Percentiles rank a stretch among this genome's conserved stretches.
Evolutionary conservation across 2,797 vertebrate genomes (phyloP).

Genomic region (Gastrophryne carolinensis): DNA sequence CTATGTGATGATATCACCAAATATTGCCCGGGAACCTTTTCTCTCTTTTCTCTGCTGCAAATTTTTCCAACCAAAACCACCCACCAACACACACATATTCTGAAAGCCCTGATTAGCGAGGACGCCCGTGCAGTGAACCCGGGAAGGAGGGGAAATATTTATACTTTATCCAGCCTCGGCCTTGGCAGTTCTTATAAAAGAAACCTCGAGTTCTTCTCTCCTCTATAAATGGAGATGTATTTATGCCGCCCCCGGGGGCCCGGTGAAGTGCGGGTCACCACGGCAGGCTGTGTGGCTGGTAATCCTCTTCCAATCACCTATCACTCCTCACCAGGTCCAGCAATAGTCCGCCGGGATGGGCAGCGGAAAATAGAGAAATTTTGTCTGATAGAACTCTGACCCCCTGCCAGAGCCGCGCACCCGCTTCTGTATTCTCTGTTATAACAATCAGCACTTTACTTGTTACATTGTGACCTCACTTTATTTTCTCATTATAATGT

Average conservation of each 20-base stretch:
- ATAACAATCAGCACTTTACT: too few relatives aligned
- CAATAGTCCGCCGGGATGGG: not conserved
- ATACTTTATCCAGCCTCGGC: not conserved
- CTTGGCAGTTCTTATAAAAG: conserved; percentile 37
- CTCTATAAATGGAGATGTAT: conserved; percentile 34
- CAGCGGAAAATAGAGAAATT: not conserved
- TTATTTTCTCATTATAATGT: too few relatives aligned
- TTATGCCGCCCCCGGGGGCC: not conserved
- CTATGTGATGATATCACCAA: too few relatives aligned
- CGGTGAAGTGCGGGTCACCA: conserved; percentile 49
- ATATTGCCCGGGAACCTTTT: too few relatives aligned
- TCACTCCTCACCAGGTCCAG: not conserved
- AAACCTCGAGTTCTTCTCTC: conserved; percentile 38
- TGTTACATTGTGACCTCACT: too few relatives aligned
- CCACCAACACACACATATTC: too few relatives aligned
- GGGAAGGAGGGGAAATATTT: conserved; percentile 1
- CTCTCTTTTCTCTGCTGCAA: too few relatives aligned
- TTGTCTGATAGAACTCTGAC: too few relatives aligned
- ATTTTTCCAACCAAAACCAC: too few relatives aligned
- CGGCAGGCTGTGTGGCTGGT: conserved; percentile 27
- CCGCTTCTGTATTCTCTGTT: too few relatives aligned
- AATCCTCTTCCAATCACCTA: conserved; percentile 1
- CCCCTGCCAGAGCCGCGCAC: too few relatives aligned
- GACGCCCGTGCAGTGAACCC: conserved; percentile 32
- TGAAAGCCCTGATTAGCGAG: too few relatives aligned